Percentiles rank a stretch among this genome's conserved stretches.
Conservation (phyloP, 2,888 invertebrate species). For the Patella caerulea region DNA sequence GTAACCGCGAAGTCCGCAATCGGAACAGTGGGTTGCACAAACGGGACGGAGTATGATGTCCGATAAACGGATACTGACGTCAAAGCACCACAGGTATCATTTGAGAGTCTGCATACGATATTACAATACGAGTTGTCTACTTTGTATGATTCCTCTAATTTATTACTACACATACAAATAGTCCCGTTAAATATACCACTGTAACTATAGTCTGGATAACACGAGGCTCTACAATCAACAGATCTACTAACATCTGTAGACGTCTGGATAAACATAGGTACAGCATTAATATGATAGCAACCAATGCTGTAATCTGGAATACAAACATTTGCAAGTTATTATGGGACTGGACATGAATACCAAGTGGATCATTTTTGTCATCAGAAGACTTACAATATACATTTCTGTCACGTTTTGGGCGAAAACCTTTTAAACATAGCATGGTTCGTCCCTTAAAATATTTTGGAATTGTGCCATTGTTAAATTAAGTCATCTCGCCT, state of each 20-base stretch:
- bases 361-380: too few relatives aligned
- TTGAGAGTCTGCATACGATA: slow-evolving; percentile 3
- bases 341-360: too few relatives aligned
- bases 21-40: slow-evolving; percentile 27
- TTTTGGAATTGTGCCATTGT: too few relatives aligned
- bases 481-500: too few relatives aligned
- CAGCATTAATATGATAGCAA: neutral
- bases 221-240: slow-evolving; percentile 14
- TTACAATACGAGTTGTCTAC: slow-evolving; percentile 13
- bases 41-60: slow-evolving; percentile 8
- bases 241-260: neutral
- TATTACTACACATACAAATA: slow-evolving; percentile 21
- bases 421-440: too few relatives aligned
- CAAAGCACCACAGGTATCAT: slow-evolving; percentile 20
- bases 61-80: slow-evolving; percentile 20
- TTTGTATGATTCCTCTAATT: neutral
- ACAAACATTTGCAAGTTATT: too few relatives aligned
- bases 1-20: slow-evolving; percentile 21
- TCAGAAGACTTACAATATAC: too few relatives aligned
- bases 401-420: too few relatives aligned
- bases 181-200: slow-evolving; percentile 18
- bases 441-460: too few relatives aligned
- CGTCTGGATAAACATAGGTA: neutral
- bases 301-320: slow-evolving; percentile 18
- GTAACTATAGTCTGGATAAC: slow-evolving; percentile 3